These are phyloP conservation scores for Oncorhynchus tshawytscha DNA, from an alignment of 2,113 vertebrate genomes.

Conservation along the genomic window DNA sequence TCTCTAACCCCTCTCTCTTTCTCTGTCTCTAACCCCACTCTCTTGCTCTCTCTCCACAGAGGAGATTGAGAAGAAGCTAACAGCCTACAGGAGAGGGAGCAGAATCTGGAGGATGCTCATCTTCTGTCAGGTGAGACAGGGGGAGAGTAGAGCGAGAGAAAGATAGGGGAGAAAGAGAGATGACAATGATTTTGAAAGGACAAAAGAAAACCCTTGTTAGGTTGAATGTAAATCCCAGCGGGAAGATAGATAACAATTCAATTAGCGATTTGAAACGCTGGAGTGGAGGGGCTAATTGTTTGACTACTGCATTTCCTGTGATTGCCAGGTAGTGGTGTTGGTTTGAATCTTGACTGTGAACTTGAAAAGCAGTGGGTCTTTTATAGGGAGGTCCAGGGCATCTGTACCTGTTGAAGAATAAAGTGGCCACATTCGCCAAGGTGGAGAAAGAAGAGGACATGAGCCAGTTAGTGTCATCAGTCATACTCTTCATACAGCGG, in stretches of 20 bases:
- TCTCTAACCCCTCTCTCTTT: background rate
- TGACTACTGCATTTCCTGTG: background rate
- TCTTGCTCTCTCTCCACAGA: conserved; percentile 65
- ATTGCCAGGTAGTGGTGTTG: conserved; percentile 3
- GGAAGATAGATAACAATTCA: background rate
- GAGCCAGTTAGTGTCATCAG: conserved; percentile 85
- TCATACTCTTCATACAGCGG: background rate
- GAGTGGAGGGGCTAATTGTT: background rate
- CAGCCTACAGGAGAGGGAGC: conserved; percentile 89
- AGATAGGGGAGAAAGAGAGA: background rate
- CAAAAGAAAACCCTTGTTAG: background rate
- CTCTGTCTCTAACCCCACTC: background rate
- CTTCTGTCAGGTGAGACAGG: conserved; percentile 88
- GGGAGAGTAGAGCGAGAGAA: background rate
- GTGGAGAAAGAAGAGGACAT: conserved; percentile 99
- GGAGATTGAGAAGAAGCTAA: conserved; percentile 97
- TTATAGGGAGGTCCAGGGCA: conserved; percentile 92
- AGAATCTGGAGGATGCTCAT: conserved; percentile 98
- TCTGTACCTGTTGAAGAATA: conserved; percentile 96
- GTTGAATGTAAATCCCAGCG: background rate
- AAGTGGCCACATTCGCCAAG: conserved; percentile 97
- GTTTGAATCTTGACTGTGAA: background rate
- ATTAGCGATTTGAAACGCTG: background rate
- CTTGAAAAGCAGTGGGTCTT: conserved; percentile 11
- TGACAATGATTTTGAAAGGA: background rate